Evolutionary conservation across 2,113 vertebrate genomes (phyloP), one percentile per base, ranked within the genome.

Genomic region (Prinia subflava): DNA sequence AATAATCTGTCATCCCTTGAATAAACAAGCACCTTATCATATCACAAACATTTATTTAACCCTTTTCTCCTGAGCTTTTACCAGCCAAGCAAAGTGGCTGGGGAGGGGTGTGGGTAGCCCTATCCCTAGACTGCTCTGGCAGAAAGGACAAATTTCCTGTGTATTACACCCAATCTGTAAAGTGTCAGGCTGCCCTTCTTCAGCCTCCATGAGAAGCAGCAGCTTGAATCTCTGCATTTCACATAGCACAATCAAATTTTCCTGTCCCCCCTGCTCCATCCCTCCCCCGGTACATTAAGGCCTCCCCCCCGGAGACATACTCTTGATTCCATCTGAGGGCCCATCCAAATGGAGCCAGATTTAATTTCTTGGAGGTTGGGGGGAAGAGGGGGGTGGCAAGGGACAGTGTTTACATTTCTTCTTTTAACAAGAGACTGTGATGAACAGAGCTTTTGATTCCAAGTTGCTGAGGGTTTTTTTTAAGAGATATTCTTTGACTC

Each of bases 21-120:
- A 98, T 98, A 99, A 99, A 99, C 98, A 99, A 98, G 98, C 98
- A 99, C 98, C 98, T 99, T 99, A 99, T 99, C 99, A 98, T 98
- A 99, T 98, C 98, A 99, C 99, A 99, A 99, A 99, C 99, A 99
- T 99, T 99, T 99, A 98, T 99, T 99, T 99, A 99, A 99, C 99
- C 99, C 98, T 98, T 98, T 98, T 98, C 98, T 98, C 98, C 97
- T 97, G 97, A 96, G 97, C 98, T 98, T 98, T 97, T 98, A 98
- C 98, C 97, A 98, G 97, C 94, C 97, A 96, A 96, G 97, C 97
- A 98, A 98, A 98, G 98, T 98, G 97, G 98, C 97, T 96, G 94
- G 95, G 70, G 57, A 18, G 73, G 78, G 69, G 69, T 82, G 80
- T 35, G 97, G 96, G 92, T 96, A 97, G 97, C 94, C 95, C 85